Percentiles rank a stretch among this genome's conserved stretches.
Evolutionary conservation across 2,113 vertebrate genomes (phyloP).

Genomic region (Microtus richardsoni): DNA sequence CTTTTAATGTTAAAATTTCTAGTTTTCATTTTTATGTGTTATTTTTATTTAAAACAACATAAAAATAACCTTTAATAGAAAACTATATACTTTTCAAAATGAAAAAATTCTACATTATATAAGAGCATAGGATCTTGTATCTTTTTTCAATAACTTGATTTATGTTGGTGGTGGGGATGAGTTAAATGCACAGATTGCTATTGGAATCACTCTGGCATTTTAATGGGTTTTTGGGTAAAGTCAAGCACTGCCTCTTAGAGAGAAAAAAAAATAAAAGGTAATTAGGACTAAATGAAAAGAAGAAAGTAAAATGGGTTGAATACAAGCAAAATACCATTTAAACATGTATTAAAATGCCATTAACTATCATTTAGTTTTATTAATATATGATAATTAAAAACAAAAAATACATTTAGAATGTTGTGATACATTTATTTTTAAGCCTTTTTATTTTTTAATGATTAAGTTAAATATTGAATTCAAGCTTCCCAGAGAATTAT

Average conservation of each 20-base stretch:
- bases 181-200: not conserved
- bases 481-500: not conserved
- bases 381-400: not conserved
- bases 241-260: not conserved
- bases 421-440: not conserved
- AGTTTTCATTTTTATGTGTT: not conserved
- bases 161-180: not conserved
- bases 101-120: not conserved
- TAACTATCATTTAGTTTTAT: not conserved
- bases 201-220: not conserved
- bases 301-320: not conserved
- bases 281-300: not conserved
- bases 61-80: not conserved
- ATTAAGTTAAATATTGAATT: not conserved
- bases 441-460: not conserved
- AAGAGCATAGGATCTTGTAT: not conserved
- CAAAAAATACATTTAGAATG: not conserved
- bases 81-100: not conserved
- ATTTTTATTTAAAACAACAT: not conserved
- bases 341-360: not conserved
- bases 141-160: not conserved
- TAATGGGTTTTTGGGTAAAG: not conserved
- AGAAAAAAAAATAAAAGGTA: too few relatives aligned
- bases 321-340: not conserved
- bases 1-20: not conserved